phyloP scores from a whole-genome alignment of 2,888 invertebrate genomes.

The Melieria crassipennis region DNA sequence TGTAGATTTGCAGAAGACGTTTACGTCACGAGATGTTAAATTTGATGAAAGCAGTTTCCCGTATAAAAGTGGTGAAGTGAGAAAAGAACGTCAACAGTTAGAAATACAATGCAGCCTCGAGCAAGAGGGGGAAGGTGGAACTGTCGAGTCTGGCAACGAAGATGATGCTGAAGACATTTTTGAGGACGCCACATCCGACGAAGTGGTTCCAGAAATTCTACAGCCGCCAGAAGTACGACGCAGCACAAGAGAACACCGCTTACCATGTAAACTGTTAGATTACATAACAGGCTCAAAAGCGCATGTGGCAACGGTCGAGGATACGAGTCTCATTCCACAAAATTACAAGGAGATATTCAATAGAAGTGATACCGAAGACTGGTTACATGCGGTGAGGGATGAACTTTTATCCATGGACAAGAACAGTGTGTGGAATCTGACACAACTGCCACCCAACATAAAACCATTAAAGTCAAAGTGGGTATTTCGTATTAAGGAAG shows the following conservation, averaged over 20 bases:
- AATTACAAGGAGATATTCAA: background rate
- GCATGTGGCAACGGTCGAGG: background rate
- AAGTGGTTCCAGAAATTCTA: background rate
- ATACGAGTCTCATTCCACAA: background rate
- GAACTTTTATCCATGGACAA: slow-evolving; percentile 3
- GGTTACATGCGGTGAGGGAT: too few species aligned
- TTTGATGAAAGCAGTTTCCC: slow-evolving; percentile 31
- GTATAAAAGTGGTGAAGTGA: slow-evolving; percentile 1
- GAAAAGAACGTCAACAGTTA: background rate
- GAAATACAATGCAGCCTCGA: background rate
- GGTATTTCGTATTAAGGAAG: slow-evolving; percentile 31
- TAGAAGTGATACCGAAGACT: too few species aligned
- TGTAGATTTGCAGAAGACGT: slow-evolving; percentile 9
- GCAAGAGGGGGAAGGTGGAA: slow-evolving; percentile 14
- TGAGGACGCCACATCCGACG: background rate
- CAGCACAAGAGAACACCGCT: slow-evolving; percentile 8
- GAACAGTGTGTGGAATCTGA: slow-evolving; percentile 17
- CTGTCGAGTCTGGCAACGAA: background rate
- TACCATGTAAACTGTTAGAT: slow-evolving; percentile 13
- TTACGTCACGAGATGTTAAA: slow-evolving; percentile 29
- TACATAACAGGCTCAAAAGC: background rate
- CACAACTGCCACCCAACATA: background rate
- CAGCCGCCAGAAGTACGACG: background rate
- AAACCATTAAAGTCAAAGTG: slow-evolving; percentile 29
- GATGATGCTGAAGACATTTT: background rate